These are phyloP conservation scores for Phorcus lineatus DNA, from an alignment of 2,888 invertebrate species.

Conservation along the genomic window DNA sequence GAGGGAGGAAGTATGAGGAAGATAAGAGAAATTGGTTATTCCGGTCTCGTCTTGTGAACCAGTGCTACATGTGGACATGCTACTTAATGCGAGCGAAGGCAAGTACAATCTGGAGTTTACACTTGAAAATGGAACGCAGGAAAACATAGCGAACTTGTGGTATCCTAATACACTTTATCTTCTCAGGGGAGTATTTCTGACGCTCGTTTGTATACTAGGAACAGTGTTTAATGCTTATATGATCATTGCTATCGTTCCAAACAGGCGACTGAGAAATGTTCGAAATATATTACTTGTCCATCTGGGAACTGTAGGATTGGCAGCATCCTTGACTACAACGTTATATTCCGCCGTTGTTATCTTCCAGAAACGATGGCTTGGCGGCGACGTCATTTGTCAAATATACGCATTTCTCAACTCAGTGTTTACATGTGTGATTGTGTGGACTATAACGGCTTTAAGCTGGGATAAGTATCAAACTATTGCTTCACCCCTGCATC, in stretches of 20 bases:
- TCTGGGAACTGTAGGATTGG: conserved; percentile 54
- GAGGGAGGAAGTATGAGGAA: background rate
- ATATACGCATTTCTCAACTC: conserved; percentile 55
- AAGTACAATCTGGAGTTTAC: background rate
- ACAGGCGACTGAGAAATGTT: conserved; percentile 55
- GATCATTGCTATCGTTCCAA: conserved; percentile 57
- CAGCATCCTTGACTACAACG: conserved; percentile 45
- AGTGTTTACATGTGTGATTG: conserved; percentile 50
- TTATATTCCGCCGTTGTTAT: conserved; percentile 51
- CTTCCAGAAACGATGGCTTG: conserved; percentile 55
- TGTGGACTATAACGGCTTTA: conserved; percentile 64
- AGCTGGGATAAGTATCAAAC: conserved; percentile 72
- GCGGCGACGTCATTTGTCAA: conserved; percentile 53
- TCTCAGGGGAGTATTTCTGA: conserved; percentile 48
- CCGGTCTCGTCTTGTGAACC: background rate
- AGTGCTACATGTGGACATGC: conserved; percentile 14
- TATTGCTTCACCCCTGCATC: conserved; percentile 65
- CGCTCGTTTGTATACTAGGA: conserved; percentile 53
- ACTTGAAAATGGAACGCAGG: background rate
- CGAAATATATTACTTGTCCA: conserved; percentile 62
- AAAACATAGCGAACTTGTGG: conserved; percentile 16
- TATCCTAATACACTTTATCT: conserved; percentile 29
- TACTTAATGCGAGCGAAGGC: background rate
- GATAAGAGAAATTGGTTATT: background rate
- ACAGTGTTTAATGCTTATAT: conserved; percentile 55